These are phyloP conservation scores for Pyralis farinalis DNA, from an alignment of 2,888 invertebrate genomes.

Conservation along the genomic window DNA sequence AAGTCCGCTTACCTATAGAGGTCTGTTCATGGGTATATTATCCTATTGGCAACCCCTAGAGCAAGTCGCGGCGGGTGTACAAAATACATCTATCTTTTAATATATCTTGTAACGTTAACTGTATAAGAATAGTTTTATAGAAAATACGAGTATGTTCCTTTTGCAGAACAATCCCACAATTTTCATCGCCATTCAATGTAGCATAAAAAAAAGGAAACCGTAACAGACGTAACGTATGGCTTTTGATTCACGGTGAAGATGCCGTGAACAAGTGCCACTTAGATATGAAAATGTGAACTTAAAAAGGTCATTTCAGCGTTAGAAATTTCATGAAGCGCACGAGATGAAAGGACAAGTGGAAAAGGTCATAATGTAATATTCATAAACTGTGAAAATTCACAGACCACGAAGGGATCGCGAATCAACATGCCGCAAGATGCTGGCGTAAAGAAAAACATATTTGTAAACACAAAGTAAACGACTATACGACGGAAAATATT, in stretches of 20 bases:
- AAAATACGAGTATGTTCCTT: too few species aligned
- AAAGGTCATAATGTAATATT: conserved; percentile 10
- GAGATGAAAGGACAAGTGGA: conserved; percentile 7
- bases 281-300: conserved; percentile 6
- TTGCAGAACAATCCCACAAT: conserved; percentile 1
- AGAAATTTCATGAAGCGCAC: conserved; percentile 7
- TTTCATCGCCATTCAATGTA: conserved; percentile 2
- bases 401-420: conserved; percentile 3
- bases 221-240: conserved; percentile 5
- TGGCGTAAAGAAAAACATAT: conserved; percentile 1
- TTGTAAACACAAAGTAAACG: conserved; percentile 2
- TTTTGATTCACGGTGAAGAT: conserved; percentile 4
- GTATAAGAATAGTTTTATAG: too few species aligned
- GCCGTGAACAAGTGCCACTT: conserved; percentile 6
- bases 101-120: too few species aligned
- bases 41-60: too few species aligned
- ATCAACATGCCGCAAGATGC: conserved; percentile 8
- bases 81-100: too few species aligned
- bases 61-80: too few species aligned
- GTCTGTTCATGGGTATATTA: too few species aligned
- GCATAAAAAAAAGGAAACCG: conserved; percentile 4
- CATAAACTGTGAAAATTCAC: conserved; percentile 8
- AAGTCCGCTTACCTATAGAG: too few species aligned
- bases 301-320: conserved; percentile 8
- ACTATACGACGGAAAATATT: neutral